Base-by-base conservation (phyloP, 2,888 invertebrate species). In the Eurytoma adleriae region DNA sequence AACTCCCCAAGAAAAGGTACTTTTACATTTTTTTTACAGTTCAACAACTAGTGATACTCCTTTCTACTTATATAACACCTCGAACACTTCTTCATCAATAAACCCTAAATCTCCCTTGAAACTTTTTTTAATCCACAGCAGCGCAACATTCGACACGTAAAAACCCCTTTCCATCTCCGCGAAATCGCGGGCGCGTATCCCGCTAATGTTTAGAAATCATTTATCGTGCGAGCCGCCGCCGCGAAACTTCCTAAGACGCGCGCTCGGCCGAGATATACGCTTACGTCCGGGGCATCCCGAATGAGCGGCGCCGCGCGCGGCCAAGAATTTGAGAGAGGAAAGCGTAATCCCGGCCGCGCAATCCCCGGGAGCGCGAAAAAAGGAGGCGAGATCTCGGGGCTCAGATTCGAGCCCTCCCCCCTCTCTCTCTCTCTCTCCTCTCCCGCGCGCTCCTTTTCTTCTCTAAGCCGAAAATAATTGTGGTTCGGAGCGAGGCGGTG, bases 381-480 rank as follows among this genome's bases (percentile, higher is more conserved):
- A 69, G 48, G 56, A 69, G 72, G 83, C 84, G 24, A 64, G 64
- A 64, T 64, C 82, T 80, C 75, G 48, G 40, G 66, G 81, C 83
- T 84, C 81, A 84, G 85, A 85, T 85, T 82, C 84, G 81, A 84
- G 40, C 3, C 7, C 40, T 40, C 7, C 40, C 7, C 5, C 5
- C 40, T 7, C 5, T 4, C 30, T 4, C 30, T 4, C 4, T 4
- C 30, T 7, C 40, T 7, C 7, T 7, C 40, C 2, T 4, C 40
- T 40, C 2, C 40, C 4, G 40, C 40, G 4, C 40, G 83, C 83
- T 69, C 80, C 40, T 5, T 40, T 40, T 57, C 82, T 83, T 84
- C 40, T 85, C 85, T 84, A 87, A 88, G 86, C 87, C 87, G 85
- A 86, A 88, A 88, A 88, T 88, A 87, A 88, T 88, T 87, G 87